Base-by-base conservation (phyloP, 37 sponge, comb jelly and placozoan species). In the Spongilla lacustris region DNA sequence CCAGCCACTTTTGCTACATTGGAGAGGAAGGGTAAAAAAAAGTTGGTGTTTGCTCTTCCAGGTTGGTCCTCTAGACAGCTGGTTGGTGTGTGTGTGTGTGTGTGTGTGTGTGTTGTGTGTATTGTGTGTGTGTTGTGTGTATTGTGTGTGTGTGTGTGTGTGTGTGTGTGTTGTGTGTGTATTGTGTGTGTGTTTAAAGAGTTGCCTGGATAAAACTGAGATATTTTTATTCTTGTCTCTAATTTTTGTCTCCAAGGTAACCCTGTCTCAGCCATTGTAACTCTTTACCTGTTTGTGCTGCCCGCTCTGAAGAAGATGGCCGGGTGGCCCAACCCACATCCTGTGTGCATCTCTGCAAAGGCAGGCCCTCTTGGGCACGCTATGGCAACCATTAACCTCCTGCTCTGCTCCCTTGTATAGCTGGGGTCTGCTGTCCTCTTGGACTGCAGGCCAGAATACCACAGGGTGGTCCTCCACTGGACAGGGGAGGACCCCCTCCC, bases 1-100 rank as follows among this genome's bases (percentile, higher is more conserved):
- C 99, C 99, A 27, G 97, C 98, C 21, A 97, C 98, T n/a, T 97
- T 99, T 85, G 98, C 95, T 33, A 94, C 98, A 33, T 50, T 94
- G 2, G 78, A 83, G 9, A 41, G 73, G 19, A 75, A 78, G 32
- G 93, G 93, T 6, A 71, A 75, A 38, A 81, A 24, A 37, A 94
- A 94, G 84, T 87, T 97, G 34, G 80, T 96, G 27, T 99, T 99
- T 84, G 92, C 94, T 67, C 89, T 99, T 9, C 99, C 99, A 82
- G 99, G 98, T 92, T 36, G 38, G 30, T 50, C 0, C 25, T 24
- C 26, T 5, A 66, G 8, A 58, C 0, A 21, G 19, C 36, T 36
- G 25, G 34, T 69, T 50, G 34, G 4, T 31, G 25, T 82, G 36
- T 82, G 23, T 38, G 38, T 82, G 49, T 84, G 23, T 74, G 76